A percentile compares a stretch with the other conserved stretches of the same genome.
phyloP scores from a whole-genome alignment of 2,797 vertebrate species.

The Urocyon cinereoargenteus region DNA sequence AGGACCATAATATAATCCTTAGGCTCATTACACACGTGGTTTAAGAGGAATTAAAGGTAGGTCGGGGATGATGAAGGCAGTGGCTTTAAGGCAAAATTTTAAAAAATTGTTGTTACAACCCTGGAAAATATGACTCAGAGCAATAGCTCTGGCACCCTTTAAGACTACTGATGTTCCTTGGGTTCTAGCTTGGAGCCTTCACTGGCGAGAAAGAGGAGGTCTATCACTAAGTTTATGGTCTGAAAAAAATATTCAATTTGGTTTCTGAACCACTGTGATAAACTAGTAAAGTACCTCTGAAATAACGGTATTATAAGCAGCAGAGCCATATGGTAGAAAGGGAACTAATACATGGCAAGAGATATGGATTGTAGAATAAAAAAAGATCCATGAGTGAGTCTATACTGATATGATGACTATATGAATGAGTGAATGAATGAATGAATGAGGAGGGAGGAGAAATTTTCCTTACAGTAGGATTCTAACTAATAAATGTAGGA shows the following conservation, averaged over 20 bases:
- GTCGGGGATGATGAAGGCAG: not conserved
- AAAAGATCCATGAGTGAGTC: not conserved
- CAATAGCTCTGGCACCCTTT: not conserved
- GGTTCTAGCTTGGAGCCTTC: not conserved
- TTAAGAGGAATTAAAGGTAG: not conserved
- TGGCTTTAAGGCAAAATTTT: not conserved
- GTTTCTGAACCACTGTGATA: not conserved
- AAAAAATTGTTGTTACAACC: not conserved
- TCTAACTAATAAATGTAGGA: not conserved
- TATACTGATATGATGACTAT: not conserved
- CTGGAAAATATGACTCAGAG: not conserved
- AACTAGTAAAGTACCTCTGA: not conserved
- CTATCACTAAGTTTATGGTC: not conserved
- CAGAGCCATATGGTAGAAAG: not conserved
- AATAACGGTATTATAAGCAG: not conserved
- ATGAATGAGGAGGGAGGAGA: not conserved
- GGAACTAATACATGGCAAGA: not conserved
- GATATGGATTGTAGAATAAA: not conserved
- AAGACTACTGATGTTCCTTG: not conserved
- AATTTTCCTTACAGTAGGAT: not conserved
- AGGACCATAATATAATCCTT: too few relatives aligned
- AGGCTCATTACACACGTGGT: not conserved
- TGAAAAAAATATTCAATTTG: not conserved
- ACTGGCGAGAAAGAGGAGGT: not conserved
- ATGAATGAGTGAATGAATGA: not conserved